These are phyloP conservation scores for Coreius guichenoti DNA, from an alignment of 2,797 vertebrate genomes.

Conservation along the genomic window DNA sequence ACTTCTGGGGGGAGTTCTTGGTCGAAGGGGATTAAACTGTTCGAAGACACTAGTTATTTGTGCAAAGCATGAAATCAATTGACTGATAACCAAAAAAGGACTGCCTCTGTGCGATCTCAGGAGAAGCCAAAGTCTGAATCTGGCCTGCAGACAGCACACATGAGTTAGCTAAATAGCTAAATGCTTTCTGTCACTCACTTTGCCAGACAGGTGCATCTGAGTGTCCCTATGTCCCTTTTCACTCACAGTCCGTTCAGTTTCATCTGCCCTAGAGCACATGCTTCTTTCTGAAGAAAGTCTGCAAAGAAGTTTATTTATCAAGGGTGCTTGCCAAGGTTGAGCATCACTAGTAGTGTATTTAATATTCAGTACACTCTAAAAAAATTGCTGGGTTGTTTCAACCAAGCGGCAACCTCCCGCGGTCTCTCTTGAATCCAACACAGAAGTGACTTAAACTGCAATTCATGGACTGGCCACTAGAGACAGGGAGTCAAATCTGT, in stretches of 20 bases:
- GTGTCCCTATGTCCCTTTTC: neutral
- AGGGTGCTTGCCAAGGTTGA: neutral
- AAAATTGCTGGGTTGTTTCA: too few relatives aligned
- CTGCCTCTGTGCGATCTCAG: neutral
- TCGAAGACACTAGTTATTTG: conserved; percentile 65
- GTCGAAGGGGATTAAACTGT: conserved; percentile 68
- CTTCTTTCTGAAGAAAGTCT: neutral
- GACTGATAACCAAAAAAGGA: conserved; percentile 65
- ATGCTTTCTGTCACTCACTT: conserved; percentile 8
- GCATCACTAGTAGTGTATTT: neutral
- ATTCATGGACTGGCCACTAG: too few relatives aligned
- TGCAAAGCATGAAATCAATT: conserved; percentile 71
- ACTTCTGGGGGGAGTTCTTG: conserved; percentile 64
- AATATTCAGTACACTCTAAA: neutral
- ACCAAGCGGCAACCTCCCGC: too few relatives aligned
- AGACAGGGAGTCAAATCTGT: too few relatives aligned
- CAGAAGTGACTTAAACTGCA: too few relatives aligned
- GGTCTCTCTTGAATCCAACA: too few relatives aligned
- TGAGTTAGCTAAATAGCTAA: conserved; percentile 10
- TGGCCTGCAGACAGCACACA: conserved; percentile 25
- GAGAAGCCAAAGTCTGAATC: conserved; percentile 8
- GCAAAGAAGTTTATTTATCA: neutral
- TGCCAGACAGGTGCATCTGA: conserved; percentile 3
- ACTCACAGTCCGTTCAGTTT: neutral
- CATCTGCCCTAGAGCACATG: neutral